Base-by-base conservation (phyloP, 37 sponge, comb jelly and placozoan species). In the Ephydatia muelleri region DNA sequence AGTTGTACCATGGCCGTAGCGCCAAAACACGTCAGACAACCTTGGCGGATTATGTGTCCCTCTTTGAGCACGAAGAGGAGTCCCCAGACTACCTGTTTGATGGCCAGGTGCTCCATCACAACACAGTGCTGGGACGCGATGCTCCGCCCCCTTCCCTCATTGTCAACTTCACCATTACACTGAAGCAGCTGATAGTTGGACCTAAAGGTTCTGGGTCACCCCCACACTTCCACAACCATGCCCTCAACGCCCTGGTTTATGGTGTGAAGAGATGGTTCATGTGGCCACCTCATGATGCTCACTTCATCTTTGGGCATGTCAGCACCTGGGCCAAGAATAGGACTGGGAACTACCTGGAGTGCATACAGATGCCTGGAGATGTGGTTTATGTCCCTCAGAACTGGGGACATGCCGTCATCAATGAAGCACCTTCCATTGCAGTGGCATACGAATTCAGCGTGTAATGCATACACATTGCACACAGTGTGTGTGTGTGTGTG, bases 381-480 rank as follows among this genome's bases (percentile, higher is more conserved):
- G 49, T 84, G 22, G 37, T 88, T 19, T 88, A 67, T 40, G 38
- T 88, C 30, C 89, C 89, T 5, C 84, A 88, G 67, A 84, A 84
- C 84, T 88, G 89, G 89, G 89, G 89, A 49, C 89, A 88, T 83
- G 89, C 89, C 37, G 89, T 88, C 29, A 65, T 88, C 64, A 88
- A 88, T 40, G 32, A 47, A 77, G 78, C 87, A 39, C 66, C 49
- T 3, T 82, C 83, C 14, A 84, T 88, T 68, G 89, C 79, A 3
- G 84, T 88, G 67, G 89, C 89, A n/a, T 65, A 32, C 12, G 89
- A 88, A 43, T 83, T 83, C 49, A 71, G 16, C 1, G 16, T 57
- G 57, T 57, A 11, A 57, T 57, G 57, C 16, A 21, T 14, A 57
- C 16, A 57, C 57, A 57, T 6, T 9, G 43, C 6, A 57, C 57